Base-by-base conservation (phyloP, 2,797 vertebrate species). In the Cephalopachus bancanus region DNA sequence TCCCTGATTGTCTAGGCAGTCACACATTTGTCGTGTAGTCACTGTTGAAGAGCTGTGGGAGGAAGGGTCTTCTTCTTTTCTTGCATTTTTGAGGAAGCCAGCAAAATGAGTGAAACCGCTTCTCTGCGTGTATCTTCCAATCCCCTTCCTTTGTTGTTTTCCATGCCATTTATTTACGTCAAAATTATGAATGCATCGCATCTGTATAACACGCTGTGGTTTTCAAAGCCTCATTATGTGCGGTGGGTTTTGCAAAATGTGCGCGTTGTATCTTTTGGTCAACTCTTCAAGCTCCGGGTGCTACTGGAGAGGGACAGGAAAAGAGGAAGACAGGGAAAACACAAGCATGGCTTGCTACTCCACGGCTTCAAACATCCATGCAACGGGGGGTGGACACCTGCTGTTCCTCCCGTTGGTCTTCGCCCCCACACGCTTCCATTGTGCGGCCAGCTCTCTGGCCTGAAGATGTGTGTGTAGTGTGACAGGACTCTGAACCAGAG, bases 11-110 rank as follows among this genome's bases (percentile, higher is more conserved):
- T 55, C n/a, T 69, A 91, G 60, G 71, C 19, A 89, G 7, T 57
- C 20, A 67, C 89, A 85, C 37, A 89, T 96, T 93, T 96, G 12
- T 88, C 62, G 19, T 87, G 53, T 83, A 14, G 79, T 94, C 57
- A 79, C 26, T 78, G 22, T 72, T 62, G 53, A 86, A 95, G 53
- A n/a, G 30, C 76, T 49, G 2, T 53, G n/a, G 65, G 14, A 81
- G 16, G 33, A 5, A 65, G 1, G 3, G 1, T 33, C 19, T 74
- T 53, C 12, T 49, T 55, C 15, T 3, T 11, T 88, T 74, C 44
- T 75, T 80, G 87, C 49, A 87, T 93, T 95, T 94, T 75, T 57
- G 72, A 84, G n/a, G 17, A 84, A 86, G 83, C 20, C 1, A 78
- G 26, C 55, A 93, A 89, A 91, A 78, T 91, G 15, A 72, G 10